Percentiles rank a stretch among this genome's conserved stretches.
Evolutionary conservation across 2,797 vertebrate species (phyloP).

Genomic region (Hypotaenidia philippensis): DNA sequence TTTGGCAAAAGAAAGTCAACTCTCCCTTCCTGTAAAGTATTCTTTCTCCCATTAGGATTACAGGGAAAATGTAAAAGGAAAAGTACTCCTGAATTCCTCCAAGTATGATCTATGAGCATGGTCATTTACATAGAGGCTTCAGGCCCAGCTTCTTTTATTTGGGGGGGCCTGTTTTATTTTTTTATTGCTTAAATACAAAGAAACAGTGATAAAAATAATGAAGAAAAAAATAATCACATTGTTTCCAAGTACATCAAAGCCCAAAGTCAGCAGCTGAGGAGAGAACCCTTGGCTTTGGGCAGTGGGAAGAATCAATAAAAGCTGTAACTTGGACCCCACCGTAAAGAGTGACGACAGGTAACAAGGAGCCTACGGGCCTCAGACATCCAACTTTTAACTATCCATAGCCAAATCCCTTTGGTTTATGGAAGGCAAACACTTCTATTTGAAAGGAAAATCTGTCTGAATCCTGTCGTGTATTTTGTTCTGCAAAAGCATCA

Average conservation of each 20-base stretch:
- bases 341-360: not conserved
- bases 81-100: not conserved
- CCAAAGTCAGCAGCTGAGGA: not conserved
- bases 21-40: not conserved
- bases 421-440: not conserved
- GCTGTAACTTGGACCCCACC: not conserved
- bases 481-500: not conserved
- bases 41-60: not conserved
- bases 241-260: not conserved
- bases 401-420: not conserved
- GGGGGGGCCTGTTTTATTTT: not conserved
- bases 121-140: not conserved
- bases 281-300: not conserved
- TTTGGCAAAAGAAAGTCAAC: not conserved
- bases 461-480: not conserved
- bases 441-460: not conserved
- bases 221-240: not conserved
- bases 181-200: not conserved
- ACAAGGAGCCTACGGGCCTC: not conserved
- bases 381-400: not conserved
- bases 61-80: not conserved
- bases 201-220: not conserved
- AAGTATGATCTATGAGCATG: rapidly evolving
- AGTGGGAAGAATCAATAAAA: not conserved
- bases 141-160: not conserved